phyloP scores from a whole-genome alignment of 2,797 vertebrate species.

The Enteromius viviparus region DNA sequence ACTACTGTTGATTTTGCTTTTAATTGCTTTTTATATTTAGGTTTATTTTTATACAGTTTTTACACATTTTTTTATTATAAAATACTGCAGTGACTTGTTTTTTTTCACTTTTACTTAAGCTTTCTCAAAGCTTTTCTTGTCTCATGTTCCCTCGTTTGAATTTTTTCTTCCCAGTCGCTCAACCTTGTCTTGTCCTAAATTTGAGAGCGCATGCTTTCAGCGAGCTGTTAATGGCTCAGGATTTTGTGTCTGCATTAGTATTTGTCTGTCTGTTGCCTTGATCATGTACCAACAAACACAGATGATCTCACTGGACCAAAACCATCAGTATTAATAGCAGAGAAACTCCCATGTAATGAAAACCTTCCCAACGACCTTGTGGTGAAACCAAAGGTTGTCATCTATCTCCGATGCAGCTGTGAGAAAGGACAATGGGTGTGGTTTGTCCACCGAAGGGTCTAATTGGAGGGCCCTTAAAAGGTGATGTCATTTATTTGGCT shows the following conservation, averaged over 20 bases:
- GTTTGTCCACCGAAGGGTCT: slow-evolving; percentile 30
- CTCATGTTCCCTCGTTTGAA: not conserved
- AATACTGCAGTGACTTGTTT: not conserved
- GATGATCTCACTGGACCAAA: slow-evolving; percentile 41
- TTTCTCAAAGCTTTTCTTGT: not conserved
- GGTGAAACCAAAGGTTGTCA: slow-evolving; percentile 41
- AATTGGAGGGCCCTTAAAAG: slow-evolving; percentile 30
- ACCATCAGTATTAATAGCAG: slow-evolving; percentile 34
- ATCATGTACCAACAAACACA: slow-evolving; percentile 35
- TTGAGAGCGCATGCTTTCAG: slow-evolving; percentile 8
- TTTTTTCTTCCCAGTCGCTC: not conserved
- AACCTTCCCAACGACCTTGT: slow-evolving; percentile 45
- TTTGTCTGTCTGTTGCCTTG: slow-evolving; percentile 33
- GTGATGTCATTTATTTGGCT: slow-evolving; percentile 44
- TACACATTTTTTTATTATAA: not conserved
- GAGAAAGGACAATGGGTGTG: slow-evolving; percentile 36
- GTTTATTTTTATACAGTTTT: not conserved
- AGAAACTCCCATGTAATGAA: slow-evolving; percentile 43
- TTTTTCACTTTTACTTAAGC: not conserved
- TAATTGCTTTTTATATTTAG: not conserved
- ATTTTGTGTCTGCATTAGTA: slow-evolving; percentile 27
- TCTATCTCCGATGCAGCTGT: slow-evolving; percentile 28
- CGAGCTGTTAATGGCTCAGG: slow-evolving; percentile 30
- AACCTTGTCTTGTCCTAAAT: slow-evolving; percentile 46
- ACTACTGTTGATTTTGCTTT: not conserved